A percentile compares a stretch with the other conserved stretches of the same genome.
phyloP scores from a whole-genome alignment of 1,140 invertebrate genomes.

The Amyelois transitella region DNA sequence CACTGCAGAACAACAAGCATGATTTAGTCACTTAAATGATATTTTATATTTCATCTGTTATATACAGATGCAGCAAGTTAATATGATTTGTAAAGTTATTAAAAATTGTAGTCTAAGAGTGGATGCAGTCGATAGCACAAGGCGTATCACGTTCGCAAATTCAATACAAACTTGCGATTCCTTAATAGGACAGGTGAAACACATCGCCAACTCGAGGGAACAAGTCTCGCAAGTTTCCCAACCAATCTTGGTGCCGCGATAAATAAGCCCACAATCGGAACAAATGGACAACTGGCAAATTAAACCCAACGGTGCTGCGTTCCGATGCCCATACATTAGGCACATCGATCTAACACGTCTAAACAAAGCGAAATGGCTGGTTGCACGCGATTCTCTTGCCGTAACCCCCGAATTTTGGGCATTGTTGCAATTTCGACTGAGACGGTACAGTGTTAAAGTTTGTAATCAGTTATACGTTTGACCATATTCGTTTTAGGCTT shows the following conservation, averaged over 20 bases:
- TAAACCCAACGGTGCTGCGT: constrained; percentile 47
- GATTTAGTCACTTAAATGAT: too few species aligned
- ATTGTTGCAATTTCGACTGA: neutral
- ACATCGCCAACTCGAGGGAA: neutral
- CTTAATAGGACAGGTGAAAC: neutral
- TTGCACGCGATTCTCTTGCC: constrained; percentile 60
- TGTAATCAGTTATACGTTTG: neutral
- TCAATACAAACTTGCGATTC: neutral
- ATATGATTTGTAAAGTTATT: too few species aligned
- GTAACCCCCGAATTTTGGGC: constrained; percentile 14
- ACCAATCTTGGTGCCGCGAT: constrained; percentile 48
- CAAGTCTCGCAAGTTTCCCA: constrained; percentile 4
- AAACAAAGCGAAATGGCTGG: constrained; percentile 54
- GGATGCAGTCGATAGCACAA: too few species aligned
- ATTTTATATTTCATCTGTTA: too few species aligned
- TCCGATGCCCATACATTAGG: constrained; percentile 67
- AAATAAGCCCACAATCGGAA: constrained; percentile 68
- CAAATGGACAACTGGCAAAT: constrained; percentile 68
- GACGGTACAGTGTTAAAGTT: neutral
- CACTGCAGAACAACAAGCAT: too few species aligned
- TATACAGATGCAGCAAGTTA: too few species aligned
- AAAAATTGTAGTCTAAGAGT: too few species aligned
- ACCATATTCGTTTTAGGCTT: neutral
- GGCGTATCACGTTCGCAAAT: too few species aligned
- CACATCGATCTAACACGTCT: constrained; percentile 70